Percentiles rank a stretch among this genome's conserved stretches.
Conservation (phyloP, 2,113 vertebrate species). For the Hippocampus barbouri region DNA sequence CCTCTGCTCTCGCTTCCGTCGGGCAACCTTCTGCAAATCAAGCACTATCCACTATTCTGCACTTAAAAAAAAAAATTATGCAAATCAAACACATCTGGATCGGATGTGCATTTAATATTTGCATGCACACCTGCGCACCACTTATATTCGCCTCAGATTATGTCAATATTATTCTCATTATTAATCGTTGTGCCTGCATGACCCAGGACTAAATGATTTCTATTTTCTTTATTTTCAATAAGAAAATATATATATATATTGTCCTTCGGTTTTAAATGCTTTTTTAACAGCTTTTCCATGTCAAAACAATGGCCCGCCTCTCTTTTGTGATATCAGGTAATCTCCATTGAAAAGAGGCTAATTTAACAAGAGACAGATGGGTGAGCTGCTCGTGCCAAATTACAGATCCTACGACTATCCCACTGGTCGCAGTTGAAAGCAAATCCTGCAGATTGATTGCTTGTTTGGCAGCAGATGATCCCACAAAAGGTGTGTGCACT, state of each 20-base stretch:
- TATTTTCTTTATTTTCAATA: not conserved
- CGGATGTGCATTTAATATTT: too few species aligned
- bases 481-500: not conserved
- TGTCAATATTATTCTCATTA: not conserved
- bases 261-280: too few species aligned
- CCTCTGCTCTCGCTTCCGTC: too few species aligned
- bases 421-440: not conserved
- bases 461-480: not conserved
- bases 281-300: too few species aligned
- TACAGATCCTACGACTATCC: not conserved
- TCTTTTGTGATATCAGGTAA: not conserved
- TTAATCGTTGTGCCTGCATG: not conserved
- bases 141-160: too few species aligned
- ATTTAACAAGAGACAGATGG: not conserved
- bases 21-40: too few species aligned
- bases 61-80: too few species aligned
- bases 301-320: not conserved
- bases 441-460: slow-evolving; percentile 1
- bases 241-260: too few species aligned
- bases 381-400: not conserved
- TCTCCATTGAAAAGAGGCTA: not conserved
- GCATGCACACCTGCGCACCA: too few species aligned
- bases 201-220: not conserved
- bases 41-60: too few species aligned
- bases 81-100: too few species aligned